Evolutionary conservation across 2,888 invertebrate genomes (phyloP).

Genomic region (Adelognathus sp.): DNA sequence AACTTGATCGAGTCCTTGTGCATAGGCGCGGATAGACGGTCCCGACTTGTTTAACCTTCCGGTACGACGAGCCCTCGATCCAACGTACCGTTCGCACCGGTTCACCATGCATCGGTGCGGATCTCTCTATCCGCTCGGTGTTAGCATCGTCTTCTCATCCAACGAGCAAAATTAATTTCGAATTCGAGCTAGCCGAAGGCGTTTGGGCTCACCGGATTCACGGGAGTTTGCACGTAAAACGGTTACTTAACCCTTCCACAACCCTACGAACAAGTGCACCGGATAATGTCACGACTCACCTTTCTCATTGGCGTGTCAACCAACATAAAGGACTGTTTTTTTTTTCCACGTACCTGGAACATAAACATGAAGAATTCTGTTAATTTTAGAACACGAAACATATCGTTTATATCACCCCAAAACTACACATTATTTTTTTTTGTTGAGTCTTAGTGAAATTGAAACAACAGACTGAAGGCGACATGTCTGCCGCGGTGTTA

Average conservation of each 20-base stretch:
- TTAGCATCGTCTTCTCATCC: conserved; percentile 14
- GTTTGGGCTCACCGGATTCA: conserved; percentile 20
- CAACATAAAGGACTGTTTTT: neutral
- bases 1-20: conserved; percentile 59
- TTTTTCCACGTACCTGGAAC: conserved; percentile 70
- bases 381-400: too few species aligned
- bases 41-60: conserved; percentile 62
- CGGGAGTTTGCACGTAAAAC: conserved; percentile 48
- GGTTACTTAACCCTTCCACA: conserved; percentile 45
- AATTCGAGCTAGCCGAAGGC: conserved; percentile 38
- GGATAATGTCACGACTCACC: conserved; percentile 50
- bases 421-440: too few species aligned
- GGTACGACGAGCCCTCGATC: conserved; percentile 40
- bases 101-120: conserved; percentile 11
- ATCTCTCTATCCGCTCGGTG: conserved; percentile 8
- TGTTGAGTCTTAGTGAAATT: too few species aligned
- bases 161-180: conserved; percentile 56
- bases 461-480: too few species aligned
- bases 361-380: conserved; percentile 53
- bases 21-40: conserved; percentile 38
- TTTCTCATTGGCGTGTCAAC: conserved; percentile 19
- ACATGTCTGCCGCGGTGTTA: too few species aligned
- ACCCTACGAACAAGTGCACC: neutral
- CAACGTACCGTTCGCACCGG: neutral
- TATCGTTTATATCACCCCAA: too few species aligned